Evolutionary conservation across 2,113 vertebrate genomes (phyloP).

Genomic region (Corvus hawaiiensis): DNA sequence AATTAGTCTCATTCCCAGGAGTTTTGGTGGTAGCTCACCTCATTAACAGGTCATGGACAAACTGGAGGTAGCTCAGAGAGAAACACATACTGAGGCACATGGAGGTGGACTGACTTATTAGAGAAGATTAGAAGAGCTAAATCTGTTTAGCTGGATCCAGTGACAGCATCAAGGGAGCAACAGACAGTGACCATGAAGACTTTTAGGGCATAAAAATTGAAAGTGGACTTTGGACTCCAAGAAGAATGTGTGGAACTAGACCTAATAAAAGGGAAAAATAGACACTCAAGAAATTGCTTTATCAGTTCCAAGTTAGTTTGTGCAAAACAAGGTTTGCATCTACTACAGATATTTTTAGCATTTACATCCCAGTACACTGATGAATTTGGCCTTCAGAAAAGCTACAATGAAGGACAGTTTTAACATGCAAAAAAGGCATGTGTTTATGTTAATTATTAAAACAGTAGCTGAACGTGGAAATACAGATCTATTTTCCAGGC

Average conservation of each 20-base stretch:
- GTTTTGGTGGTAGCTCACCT: background rate
- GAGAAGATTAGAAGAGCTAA: background rate
- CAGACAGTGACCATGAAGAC: background rate
- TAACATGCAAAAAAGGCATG: background rate
- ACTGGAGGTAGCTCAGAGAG: background rate
- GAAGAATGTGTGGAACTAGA: background rate
- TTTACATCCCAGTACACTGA: background rate
- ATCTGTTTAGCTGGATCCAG: background rate
- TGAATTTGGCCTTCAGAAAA: background rate
- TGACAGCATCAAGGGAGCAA: background rate
- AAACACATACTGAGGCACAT: background rate
- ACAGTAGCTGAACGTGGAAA: background rate
- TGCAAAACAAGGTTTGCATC: background rate
- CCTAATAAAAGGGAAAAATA: background rate
- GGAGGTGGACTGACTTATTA: background rate
- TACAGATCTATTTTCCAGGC: background rate
- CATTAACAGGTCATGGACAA: background rate
- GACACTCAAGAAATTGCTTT: background rate
- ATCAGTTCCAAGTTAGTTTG: background rate
- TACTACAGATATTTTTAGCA: background rate
- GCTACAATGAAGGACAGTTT: background rate
- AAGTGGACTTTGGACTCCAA: background rate
- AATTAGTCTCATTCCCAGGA: background rate
- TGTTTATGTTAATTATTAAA: background rate
- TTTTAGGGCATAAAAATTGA: background rate